Conservation (phyloP, 2,888 invertebrate genomes). For the Polydesmus complanatus region DNA sequence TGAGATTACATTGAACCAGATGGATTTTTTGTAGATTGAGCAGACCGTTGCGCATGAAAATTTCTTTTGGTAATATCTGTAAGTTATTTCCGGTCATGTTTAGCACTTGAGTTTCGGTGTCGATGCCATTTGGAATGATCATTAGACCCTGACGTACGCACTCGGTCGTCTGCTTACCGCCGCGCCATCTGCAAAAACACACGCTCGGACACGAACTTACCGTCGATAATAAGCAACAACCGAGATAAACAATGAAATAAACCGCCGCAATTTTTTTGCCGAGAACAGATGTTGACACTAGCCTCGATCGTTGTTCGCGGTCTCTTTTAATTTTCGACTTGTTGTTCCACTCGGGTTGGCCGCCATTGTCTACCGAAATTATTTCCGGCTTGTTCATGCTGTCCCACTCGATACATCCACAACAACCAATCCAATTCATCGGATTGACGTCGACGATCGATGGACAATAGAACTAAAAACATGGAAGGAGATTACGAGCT, state of each 20-base stretch:
- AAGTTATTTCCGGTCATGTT: constrained; percentile 72
- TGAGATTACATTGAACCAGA: constrained; percentile 60
- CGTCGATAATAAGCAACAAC: background rate
- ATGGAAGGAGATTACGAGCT: background rate
- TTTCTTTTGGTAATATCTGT: constrained; percentile 59
- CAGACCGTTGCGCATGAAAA: constrained; percentile 56
- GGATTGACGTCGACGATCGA: background rate
- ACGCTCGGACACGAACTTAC: constrained; percentile 48
- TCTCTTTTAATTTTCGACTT: background rate
- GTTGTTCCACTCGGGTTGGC: background rate
- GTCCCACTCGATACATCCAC: background rate
- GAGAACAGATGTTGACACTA: background rate
- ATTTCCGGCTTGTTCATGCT: background rate
- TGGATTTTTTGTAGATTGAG: constrained; percentile 77
- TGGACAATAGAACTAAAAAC: background rate
- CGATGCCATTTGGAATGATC: constrained; percentile 61
- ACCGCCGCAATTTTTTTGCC: background rate
- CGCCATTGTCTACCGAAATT: background rate
- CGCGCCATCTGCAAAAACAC: constrained; percentile 84
- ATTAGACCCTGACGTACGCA: constrained; percentile 64
- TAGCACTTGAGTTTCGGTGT: constrained; percentile 71
- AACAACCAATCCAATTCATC: background rate
- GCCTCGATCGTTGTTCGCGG: background rate
- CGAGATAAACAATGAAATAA: background rate
- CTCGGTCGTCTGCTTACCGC: constrained; percentile 79